Percentiles rank a stretch among this genome's conserved stretches.
Evolutionary conservation across 1,140 invertebrate species (phyloP).

Genomic region (Aphelinus certus): DNA sequence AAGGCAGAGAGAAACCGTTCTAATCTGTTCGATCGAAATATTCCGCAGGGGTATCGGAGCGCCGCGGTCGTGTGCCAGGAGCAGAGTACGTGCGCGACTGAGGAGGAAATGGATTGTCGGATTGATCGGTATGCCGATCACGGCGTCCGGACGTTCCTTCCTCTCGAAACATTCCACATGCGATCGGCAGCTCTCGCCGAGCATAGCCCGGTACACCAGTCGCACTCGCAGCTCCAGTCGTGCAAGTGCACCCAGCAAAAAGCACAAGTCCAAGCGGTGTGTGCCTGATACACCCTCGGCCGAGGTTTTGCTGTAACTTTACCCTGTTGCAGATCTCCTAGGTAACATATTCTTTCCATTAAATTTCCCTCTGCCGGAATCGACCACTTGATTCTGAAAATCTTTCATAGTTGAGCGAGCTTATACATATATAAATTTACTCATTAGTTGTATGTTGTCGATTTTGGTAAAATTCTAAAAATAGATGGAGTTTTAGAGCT

Average conservation of each 20-base stretch:
- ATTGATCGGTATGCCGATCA: slow-evolving; percentile 60
- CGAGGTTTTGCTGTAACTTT: no score
- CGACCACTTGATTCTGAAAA: no score
- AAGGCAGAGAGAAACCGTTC: slow-evolving; percentile 2
- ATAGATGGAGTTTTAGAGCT: no score
- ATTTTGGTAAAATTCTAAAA: no score
- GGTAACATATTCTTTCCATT: no score
- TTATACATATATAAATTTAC: no score
- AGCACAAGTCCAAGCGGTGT: no score
- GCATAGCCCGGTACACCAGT: slow-evolving; percentile 44
- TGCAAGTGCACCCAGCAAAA: slow-evolving; percentile 40
- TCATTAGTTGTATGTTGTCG: no score
- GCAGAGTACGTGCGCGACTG: slow-evolving; percentile 10
- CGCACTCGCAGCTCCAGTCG: slow-evolving; percentile 52
- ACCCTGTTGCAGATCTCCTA: no score
- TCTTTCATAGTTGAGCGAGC: no score
- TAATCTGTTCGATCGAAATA: neutral
- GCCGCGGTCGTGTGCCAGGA: neutral
- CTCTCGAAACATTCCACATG: slow-evolving; percentile 59
- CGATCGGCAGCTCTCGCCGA: slow-evolving; percentile 41
- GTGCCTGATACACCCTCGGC: no score
- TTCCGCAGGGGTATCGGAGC: neutral
- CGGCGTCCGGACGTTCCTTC: slow-evolving; percentile 61
- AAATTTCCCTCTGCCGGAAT: no score
- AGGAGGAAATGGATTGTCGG: slow-evolving; percentile 58